A percentile compares a stretch with the other conserved stretches of the same genome.
Evolutionary conservation across 2,888 invertebrate genomes (phyloP).

Genomic region (Cephalotes varians): DNA sequence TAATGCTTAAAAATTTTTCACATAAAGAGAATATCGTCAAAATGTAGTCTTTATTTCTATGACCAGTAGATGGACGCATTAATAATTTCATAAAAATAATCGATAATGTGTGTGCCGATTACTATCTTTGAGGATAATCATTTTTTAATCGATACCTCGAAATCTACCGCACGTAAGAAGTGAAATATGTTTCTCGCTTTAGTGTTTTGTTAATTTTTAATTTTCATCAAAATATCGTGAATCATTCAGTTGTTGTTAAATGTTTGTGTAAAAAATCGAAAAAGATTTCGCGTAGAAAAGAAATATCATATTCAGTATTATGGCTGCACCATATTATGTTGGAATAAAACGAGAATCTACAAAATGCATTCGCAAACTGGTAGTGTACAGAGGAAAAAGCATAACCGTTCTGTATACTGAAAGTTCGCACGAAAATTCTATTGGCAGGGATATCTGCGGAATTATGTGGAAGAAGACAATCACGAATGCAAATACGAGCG

Average conservation of each 20-base stretch:
- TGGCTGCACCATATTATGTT: background rate
- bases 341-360: conserved; percentile 14
- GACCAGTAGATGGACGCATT: background rate
- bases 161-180: background rate
- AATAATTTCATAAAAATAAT: background rate
- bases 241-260: background rate
- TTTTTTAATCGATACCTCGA: background rate
- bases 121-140: background rate
- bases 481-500: conserved; percentile 38
- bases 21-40: background rate
- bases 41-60: background rate
- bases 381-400: conserved; percentile 6
- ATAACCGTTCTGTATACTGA: conserved; percentile 23
- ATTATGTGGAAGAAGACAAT: conserved; percentile 46
- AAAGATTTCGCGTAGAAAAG: background rate
- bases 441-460: conserved; percentile 20
- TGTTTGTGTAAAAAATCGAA: conserved; percentile 19
- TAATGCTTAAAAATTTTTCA: background rate
- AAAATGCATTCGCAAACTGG: conserved; percentile 36
- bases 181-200: background rate
- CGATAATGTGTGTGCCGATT: background rate
- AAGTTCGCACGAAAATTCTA: conserved; percentile 26
- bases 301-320: conserved; percentile 7
- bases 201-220: background rate
- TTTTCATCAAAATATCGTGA: background rate